A percentile compares a stretch with the other conserved stretches of the same genome.
Evolutionary conservation across 2,888 invertebrate genomes (phyloP).

Genomic region (Drosophila diplacantha): DNA sequence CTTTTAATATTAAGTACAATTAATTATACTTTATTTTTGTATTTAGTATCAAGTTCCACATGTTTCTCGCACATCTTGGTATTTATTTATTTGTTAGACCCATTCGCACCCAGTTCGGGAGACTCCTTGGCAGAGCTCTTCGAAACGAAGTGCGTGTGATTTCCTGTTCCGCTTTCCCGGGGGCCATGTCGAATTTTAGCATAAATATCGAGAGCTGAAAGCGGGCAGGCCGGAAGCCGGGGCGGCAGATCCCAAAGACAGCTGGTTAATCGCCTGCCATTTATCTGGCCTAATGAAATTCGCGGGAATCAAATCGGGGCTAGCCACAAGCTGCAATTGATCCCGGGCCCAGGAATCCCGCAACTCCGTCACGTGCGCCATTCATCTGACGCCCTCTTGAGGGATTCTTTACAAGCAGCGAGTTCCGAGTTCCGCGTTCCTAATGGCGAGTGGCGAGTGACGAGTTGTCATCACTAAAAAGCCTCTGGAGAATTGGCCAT

Average conservation of each 20-base stretch:
- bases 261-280: slow-evolving; percentile 73
- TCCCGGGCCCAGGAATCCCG: background rate
- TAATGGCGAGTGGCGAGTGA: background rate
- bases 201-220: slow-evolving; percentile 54
- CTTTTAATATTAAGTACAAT: too few species aligned
- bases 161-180: slow-evolving; percentile 43
- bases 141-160: slow-evolving; percentile 46
- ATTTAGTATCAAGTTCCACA: background rate
- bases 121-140: background rate
- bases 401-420: slow-evolving; percentile 50
- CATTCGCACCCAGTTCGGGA: too few species aligned
- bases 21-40: too few species aligned
- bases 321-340: slow-evolving; percentile 49
- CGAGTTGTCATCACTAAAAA: slow-evolving; percentile 17
- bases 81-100: background rate
- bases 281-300: slow-evolving; percentile 77
- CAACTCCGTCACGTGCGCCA: slow-evolving; percentile 70
- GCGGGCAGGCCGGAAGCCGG: slow-evolving; percentile 1
- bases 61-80: background rate
- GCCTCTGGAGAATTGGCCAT: slow-evolving; percentile 37
- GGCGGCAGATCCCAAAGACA: slow-evolving; percentile 9
- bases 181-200: slow-evolving; percentile 70
- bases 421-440: background rate
- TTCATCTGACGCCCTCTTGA: slow-evolving; percentile 72
- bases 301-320: slow-evolving; percentile 61